A percentile compares a stretch with the other conserved stretches of the same genome.
Evolutionary conservation across 2,113 vertebrate genomes (phyloP).

Genomic region (Vidua chalybeata): DNA sequence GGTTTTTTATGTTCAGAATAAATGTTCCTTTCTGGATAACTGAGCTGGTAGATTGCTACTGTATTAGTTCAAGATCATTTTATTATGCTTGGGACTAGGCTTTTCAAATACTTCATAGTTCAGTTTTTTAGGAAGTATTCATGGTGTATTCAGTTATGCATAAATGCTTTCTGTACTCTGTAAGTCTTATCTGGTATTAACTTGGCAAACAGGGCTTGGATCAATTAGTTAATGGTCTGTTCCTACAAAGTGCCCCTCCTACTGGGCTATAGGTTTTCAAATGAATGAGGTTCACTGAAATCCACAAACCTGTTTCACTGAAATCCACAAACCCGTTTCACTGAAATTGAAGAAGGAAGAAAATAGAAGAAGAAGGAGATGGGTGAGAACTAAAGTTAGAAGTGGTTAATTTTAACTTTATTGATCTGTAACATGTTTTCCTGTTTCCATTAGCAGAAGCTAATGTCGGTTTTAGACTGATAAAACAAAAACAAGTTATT

Average conservation of each 20-base stretch:
- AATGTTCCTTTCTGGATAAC: not conserved
- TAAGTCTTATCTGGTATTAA: slow-evolving; percentile 52
- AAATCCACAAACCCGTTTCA: not conserved
- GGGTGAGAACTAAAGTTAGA: slow-evolving; percentile 30
- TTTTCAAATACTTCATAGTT: not conserved
- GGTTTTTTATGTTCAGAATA: not conserved
- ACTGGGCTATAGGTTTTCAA: not conserved
- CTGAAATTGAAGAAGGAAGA: slow-evolving; percentile 23
- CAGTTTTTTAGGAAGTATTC: not conserved
- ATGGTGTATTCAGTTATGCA: not conserved
- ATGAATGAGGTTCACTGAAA: slow-evolving; percentile 37
- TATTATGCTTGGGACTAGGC: not conserved
- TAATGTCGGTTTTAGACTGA: not conserved
- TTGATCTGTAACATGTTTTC: not conserved
- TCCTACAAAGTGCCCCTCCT: slow-evolving; percentile 33
- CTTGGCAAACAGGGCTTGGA: slow-evolving; percentile 15
- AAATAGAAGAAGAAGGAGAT: slow-evolving; percentile 30
- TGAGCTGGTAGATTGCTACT: not conserved
- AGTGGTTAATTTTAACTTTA: not conserved
- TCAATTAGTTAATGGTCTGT: not conserved
- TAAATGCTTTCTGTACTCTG: not conserved
- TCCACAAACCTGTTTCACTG: not conserved
- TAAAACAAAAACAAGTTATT: not conserved
- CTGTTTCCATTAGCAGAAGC: not conserved
- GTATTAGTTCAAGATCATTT: not conserved